Base-by-base conservation (phyloP, 2,113 vertebrate species). In the Equus quagga region DNA sequence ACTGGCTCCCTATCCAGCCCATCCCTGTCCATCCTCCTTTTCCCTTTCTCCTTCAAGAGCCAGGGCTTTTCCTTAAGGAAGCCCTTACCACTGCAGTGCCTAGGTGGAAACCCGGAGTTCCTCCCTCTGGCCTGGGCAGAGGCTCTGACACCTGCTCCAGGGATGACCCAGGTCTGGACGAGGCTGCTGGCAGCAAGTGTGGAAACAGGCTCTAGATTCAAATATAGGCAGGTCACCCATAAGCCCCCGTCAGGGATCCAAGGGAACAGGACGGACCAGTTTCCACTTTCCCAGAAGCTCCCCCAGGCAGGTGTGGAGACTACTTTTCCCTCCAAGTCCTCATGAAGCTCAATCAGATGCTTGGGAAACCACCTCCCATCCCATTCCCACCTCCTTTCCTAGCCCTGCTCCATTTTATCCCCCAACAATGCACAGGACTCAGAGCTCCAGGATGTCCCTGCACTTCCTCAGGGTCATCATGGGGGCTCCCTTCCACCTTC, bases 301-400 rank as follows among this genome's bases (percentile, higher is more conserved):
- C 14, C 15, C 19, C 3, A 1, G 14, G 67, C 2, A 28, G 24
- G 46, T 9, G 11, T 5, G 18, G 64, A 51, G 75, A 44, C 49
- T 19, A 18, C 75, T 41, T 84, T 65, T 80, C 65, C 70, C 72
- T 87, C 17, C 41, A 10, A 41, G 36, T 14, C 24, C 49, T 73
- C 11, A 0, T 8, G 2, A 46, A 9, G 28, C 33, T 65, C 31
- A 1, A 0, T 44, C 58, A 49, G 11, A 14, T 2, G 24, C 41
- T 26, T 26, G 13, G 18, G 17, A 8, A 5, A 3, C 23, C 44
- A 18, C 33, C 13, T 79, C 19, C 49, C 5, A 7, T 5, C 56
- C 33, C 33, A 26, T 13, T 0, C 5, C 41, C 12, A 15, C n/a
- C 26, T 14, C 14, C 12, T 64, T 7, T 86, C 49, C 46, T 15